Evolutionary conservation across 2,113 vertebrate genomes (phyloP).

Genomic region (Conger conger): DNA sequence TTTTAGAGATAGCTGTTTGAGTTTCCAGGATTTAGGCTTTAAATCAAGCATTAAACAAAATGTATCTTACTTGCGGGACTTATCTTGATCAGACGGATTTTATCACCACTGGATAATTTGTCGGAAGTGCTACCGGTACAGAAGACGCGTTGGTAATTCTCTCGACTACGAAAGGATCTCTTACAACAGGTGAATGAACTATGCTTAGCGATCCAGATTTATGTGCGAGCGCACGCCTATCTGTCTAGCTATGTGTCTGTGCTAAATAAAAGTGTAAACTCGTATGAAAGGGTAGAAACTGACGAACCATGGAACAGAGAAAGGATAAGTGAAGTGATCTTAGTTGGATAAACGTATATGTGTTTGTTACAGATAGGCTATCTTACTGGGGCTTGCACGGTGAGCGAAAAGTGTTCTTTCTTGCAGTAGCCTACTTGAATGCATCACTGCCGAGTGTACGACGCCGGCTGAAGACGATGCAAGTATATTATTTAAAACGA

Average conservation of each 20-base stretch:
- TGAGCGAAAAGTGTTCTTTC: too few relatives aligned
- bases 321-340: conserved; percentile 26
- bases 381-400: not conserved
- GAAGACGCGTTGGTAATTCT: conserved; percentile 52
- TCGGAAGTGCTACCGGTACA: conserved; percentile 31
- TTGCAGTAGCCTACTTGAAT: not conserved
- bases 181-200: conserved; percentile 71
- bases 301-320: conserved; percentile 50
- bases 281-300: conserved; percentile 52
- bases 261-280: conserved; percentile 53
- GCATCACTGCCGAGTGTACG: not conserved
- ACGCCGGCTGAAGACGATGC: too few relatives aligned
- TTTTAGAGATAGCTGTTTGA: conserved; percentile 18
- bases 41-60: conserved; percentile 36
- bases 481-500: too few relatives aligned
- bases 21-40: conserved; percentile 12
- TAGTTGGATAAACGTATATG: not conserved
- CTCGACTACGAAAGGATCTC: conserved; percentile 46
- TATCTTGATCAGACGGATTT: conserved; percentile 38
- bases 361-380: not conserved
- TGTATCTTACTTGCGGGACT: conserved; percentile 34
- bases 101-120: conserved; percentile 24
- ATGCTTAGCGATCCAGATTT: conserved; percentile 47
- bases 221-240: conserved; percentile 29
- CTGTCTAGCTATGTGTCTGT: conserved; percentile 26